These are phyloP conservation scores for Lepidurus packardi DNA, from an alignment of 1,140 invertebrate genomes.

Conservation along the genomic window DNA sequence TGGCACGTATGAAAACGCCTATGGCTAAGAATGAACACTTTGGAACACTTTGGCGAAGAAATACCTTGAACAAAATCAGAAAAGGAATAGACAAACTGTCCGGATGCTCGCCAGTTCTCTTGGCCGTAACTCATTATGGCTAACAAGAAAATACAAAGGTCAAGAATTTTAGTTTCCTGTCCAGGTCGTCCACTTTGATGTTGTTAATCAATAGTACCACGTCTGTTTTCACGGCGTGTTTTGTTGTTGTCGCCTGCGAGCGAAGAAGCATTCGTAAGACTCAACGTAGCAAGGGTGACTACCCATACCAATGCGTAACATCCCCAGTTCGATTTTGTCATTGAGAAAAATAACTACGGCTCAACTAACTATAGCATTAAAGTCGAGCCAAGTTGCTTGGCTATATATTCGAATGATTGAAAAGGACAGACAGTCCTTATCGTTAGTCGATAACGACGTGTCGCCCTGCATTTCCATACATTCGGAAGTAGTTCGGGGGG, in stretches of 20 bases:
- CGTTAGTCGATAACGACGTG: no score
- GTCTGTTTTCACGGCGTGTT: neutral
- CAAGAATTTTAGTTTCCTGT: neutral
- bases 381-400: no score
- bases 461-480: no score
- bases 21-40: neutral
- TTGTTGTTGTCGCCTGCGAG: neutral
- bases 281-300: constrained; percentile 3
- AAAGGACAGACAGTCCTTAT: no score
- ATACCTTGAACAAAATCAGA: constrained; percentile 6
- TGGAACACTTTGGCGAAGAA: neutral
- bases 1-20: neutral
- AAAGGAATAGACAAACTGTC: neutral
- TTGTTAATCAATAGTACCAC: neutral
- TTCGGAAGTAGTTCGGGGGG: no score
- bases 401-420: no score
- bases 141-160: neutral
- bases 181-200: neutral
- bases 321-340: neutral
- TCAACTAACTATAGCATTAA: neutral
- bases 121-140: neutral
- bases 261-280: neutral
- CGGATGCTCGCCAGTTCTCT: neutral
- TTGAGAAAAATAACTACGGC: neutral
- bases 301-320: neutral